A percentile compares a stretch with the other conserved stretches of the same genome.
These are phyloP conservation scores for Tachina grossa DNA, from an alignment of 2,888 invertebrate genomes.

Conservation along the genomic window DNA sequence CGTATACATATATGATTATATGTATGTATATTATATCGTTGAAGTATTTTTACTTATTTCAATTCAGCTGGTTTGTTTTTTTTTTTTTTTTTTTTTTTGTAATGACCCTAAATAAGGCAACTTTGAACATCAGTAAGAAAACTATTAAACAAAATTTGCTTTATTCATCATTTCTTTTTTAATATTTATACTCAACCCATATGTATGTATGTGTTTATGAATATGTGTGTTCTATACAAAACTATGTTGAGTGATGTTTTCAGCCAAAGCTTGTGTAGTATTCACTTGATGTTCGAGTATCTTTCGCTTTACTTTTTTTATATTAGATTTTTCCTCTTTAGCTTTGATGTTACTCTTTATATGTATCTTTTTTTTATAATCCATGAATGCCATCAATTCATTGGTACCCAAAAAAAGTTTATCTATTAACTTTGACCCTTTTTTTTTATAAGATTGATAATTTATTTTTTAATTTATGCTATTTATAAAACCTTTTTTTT, in stretches of 20 bases:
- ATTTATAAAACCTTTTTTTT: constrained; percentile 14
- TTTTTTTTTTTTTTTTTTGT: background rate
- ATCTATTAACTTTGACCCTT: constrained; percentile 63
- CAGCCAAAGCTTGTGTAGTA: background rate
- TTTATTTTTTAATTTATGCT: constrained; percentile 58
- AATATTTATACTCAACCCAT: background rate
- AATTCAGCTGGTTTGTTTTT: constrained; percentile 3
- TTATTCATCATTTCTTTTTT: constrained; percentile 35
- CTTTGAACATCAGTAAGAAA: constrained; percentile 9
- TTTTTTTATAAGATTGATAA: constrained; percentile 44
- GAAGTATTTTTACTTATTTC: background rate
- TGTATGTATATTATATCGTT: background rate
- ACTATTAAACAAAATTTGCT: constrained; percentile 42
- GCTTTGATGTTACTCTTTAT: background rate
- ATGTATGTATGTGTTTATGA: background rate
- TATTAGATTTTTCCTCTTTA: constrained; percentile 1
- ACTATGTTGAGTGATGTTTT: background rate
- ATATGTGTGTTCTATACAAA: background rate
- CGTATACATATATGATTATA: background rate
- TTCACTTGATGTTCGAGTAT: background rate
- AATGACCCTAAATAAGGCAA: constrained; percentile 40
- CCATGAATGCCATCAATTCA: constrained; percentile 20
- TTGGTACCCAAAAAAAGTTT: constrained; percentile 41
- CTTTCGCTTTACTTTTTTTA: background rate
- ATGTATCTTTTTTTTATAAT: constrained; percentile 4